phyloP scores from a whole-genome alignment of 1,140 invertebrate genomes.

The Cydia pomonella region DNA sequence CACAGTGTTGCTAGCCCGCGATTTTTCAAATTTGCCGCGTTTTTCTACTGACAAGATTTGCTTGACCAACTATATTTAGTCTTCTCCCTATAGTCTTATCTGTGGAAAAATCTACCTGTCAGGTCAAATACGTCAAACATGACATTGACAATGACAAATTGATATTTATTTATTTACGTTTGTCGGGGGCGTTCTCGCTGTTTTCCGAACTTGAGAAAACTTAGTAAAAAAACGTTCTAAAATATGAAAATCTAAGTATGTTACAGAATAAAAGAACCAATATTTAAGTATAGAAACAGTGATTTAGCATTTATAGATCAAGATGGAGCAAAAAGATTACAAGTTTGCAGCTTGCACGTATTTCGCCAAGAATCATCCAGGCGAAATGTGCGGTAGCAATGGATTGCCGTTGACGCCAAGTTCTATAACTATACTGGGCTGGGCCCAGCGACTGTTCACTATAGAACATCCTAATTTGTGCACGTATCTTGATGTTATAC shows the following conservation, averaged over 20 bases:
- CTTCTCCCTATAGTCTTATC: too few relatives aligned
- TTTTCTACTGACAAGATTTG: too few relatives aligned
- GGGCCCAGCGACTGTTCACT: conserved; percentile 91
- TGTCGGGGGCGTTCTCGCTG: background rate
- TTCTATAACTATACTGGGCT: conserved; percentile 95
- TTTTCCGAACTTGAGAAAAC: background rate
- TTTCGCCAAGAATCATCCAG: conserved; percentile 93
- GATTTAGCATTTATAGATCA: conserved; percentile 35
- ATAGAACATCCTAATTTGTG: conserved; percentile 91
- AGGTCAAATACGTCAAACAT: background rate
- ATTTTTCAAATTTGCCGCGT: too few relatives aligned
- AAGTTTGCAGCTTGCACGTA: conserved; percentile 93
- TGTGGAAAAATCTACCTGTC: too few relatives aligned
- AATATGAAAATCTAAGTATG: background rate
- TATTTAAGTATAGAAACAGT: background rate
- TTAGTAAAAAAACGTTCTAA: background rate
- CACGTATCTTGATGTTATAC: conserved; percentile 93
- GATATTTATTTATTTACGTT: conserved; percentile 27
- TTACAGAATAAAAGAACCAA: background rate
- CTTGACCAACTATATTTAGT: too few relatives aligned
- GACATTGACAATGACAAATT: background rate
- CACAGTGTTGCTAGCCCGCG: too few relatives aligned
- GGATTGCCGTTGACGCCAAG: conserved; percentile 97
- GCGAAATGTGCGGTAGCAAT: conserved; percentile 96
- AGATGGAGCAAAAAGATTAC: conserved; percentile 54